These are phyloP conservation scores for Dorcus hopei DNA, from an alignment of 2,888 invertebrate genomes.

Conservation along the genomic window DNA sequence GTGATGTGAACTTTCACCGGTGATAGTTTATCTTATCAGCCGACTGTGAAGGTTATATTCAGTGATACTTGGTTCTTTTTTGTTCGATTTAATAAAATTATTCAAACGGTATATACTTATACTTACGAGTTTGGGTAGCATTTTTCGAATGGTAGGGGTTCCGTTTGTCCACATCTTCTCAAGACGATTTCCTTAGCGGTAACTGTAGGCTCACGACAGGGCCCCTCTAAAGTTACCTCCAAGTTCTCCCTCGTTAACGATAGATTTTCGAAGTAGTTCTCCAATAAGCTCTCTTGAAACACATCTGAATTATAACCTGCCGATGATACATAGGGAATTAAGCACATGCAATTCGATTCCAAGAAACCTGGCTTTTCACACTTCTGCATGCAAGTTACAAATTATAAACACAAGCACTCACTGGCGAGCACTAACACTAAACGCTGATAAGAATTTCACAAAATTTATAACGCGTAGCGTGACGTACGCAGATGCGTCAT, in stretches of 20 bases:
- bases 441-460: not conserved
- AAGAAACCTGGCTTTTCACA: slow-evolving; percentile 1
- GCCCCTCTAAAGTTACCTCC: not conserved
- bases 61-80: too few species aligned
- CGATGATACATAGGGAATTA: slow-evolving; percentile 20
- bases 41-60: too few species aligned
- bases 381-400: slow-evolving; percentile 10
- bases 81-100: too few species aligned
- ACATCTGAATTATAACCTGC: slow-evolving; percentile 21
- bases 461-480: not conserved
- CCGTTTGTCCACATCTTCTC: slow-evolving; percentile 65
- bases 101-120: too few species aligned
- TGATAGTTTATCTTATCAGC: too few species aligned
- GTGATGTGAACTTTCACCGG: too few species aligned
- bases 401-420: not conserved
- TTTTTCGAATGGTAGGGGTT: slow-evolving; percentile 61
- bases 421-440: not conserved
- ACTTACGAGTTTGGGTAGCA: slow-evolving; percentile 65
- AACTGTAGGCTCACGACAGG: slow-evolving; percentile 21
- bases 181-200: slow-evolving; percentile 54
- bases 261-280: slow-evolving; percentile 20
- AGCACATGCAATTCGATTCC: slow-evolving; percentile 14
- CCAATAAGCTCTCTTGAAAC: slow-evolving; percentile 16
- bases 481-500: not conserved
- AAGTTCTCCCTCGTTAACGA: slow-evolving; percentile 16